Evolutionary conservation across 1,140 invertebrate genomes (phyloP).

Genomic region (Drosophila gunungcola): DNA sequence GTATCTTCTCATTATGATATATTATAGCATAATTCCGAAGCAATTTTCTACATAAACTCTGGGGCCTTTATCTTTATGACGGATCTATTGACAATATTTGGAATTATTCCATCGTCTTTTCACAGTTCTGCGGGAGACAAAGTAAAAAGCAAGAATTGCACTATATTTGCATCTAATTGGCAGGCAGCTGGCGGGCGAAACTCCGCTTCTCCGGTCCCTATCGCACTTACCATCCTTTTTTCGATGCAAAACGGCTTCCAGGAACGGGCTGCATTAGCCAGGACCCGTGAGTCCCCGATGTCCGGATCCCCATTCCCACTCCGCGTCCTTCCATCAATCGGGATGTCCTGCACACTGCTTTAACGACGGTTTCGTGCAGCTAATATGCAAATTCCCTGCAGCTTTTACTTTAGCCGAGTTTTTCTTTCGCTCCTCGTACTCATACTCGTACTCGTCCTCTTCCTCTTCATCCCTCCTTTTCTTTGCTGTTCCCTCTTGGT

Average conservation of each 20-base stretch:
- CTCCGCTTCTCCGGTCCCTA: background rate
- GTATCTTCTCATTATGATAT: background rate
- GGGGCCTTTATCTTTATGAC: conserved; percentile 3
- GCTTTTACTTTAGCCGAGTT: conserved; percentile 74
- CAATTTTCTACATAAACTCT: background rate
- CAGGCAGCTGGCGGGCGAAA: conserved; percentile 60
- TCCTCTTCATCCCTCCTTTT: background rate
- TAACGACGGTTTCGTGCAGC: conserved; percentile 66
- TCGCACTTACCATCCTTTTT: conserved; percentile 13
- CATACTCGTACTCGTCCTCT: background rate
- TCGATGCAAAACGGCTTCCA: conserved; percentile 44
- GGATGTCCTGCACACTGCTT: conserved; percentile 52
- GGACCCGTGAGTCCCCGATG: conserved; percentile 1
- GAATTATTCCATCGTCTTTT: conserved; percentile 39
- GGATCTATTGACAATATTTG: conserved; percentile 31
- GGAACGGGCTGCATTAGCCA: conserved; percentile 27
- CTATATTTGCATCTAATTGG: conserved; percentile 81
- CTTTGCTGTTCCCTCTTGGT: conserved; percentile 14
- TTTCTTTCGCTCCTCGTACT: conserved; percentile 31
- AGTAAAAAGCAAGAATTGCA: conserved; percentile 30
- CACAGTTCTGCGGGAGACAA: conserved; percentile 7
- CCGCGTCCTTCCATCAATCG: conserved; percentile 48
- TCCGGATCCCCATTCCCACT: conserved; percentile 4
- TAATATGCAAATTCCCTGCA: conserved; percentile 80
- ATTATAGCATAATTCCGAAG: background rate